Base-by-base conservation (phyloP, 1,140 invertebrate species). In the Lucilia cuprina region DNA sequence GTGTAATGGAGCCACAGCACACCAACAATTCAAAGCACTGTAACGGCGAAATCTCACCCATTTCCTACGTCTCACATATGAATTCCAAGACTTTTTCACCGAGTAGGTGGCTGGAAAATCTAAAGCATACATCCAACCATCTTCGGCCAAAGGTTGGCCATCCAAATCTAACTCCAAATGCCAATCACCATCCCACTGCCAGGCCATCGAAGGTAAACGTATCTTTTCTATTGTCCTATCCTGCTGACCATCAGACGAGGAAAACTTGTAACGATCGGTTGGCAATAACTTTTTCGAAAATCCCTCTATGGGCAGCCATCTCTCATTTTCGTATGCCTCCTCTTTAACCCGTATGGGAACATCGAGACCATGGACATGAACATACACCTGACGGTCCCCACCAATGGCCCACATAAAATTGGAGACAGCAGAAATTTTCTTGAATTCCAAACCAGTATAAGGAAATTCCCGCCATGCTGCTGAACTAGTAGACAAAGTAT, bases 161-260 rank as follows among this genome's bases (percentile, higher is more conserved):
- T 98, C 95, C 75, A 98, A 92, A 35, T 95, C 96, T 14, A 96
- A 93, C 91, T 98, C 97, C 82, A 98, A 93, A 85, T 96, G 94
- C 97, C 97, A 99, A 86, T 97, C 96, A 5, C 95, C 95, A 92
- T 98, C 96, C 97, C 97, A 98, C 88, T 97, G 95, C 97, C 97
- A 98, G 84, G 96, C 96, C 94, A 97, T 94, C 0, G 97, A 97
- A 25, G 97, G 97, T 34, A 98, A 91, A 86, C 95, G 92, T 74
- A 98, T 96, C 88, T 94, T 94, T 86, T 97, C 95, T 84, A 96
- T 95, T 35, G 94, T 94, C 82, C 95, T 93, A 87, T 96, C 94
- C 80, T 93, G 93, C 30, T 94, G 94, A 4, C 97, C 97, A 93
- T 97, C 96, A 87, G 94, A 94, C 89, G 94, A 96, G 2, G 96